Evolutionary conservation across 2,113 vertebrate genomes (phyloP), one percentile per base, ranked within the genome.

Genomic region (Symphodus melops): DNA sequence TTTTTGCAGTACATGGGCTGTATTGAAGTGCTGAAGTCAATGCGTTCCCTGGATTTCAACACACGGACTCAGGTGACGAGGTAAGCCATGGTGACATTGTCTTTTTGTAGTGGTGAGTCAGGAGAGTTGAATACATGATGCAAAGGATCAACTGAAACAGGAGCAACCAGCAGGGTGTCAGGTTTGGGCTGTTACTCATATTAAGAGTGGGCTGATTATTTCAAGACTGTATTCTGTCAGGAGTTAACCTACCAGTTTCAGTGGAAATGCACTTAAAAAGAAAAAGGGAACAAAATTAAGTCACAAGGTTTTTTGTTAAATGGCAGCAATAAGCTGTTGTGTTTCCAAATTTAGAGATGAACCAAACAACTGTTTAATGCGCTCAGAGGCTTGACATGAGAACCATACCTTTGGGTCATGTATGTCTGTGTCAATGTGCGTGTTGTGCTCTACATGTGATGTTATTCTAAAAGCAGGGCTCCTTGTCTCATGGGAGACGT

Each of bases 21-120:
- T 87, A 98, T 99, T 1, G 96, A 98, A 86, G 97, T 99, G 53
- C 86, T 97, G 53, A 96, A 96, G 53, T 99, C 98, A 16, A 99
- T 99, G 97, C 94, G 98, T 20, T 98, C 97, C 14, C 91, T 99
- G 58, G 97, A 99, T 85, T 99, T 99, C 88, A 97, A 94, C 90
- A 99, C 97, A 0, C 92, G 97, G 51, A 99, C 98, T 2, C 98
- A 98, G 85, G 97, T 99, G 85, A 98, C 97, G 60, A 98, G 96
- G 98, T 99, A 95, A 71, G 65, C 7, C 28, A 33, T 6, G 3
- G 23, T 63, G 9, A 60, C 41, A n/a, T 1, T 53, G 51, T 64
- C 4, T 67, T 12, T 16, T 60, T 37, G 3, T 46, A 5, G 41
- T 54, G 48, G 0, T 75, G 83, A 77, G 48, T 81, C 75, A 76